Conservation (phyloP, 2,888 invertebrate genomes). For the Trichacis sp. region DNA sequence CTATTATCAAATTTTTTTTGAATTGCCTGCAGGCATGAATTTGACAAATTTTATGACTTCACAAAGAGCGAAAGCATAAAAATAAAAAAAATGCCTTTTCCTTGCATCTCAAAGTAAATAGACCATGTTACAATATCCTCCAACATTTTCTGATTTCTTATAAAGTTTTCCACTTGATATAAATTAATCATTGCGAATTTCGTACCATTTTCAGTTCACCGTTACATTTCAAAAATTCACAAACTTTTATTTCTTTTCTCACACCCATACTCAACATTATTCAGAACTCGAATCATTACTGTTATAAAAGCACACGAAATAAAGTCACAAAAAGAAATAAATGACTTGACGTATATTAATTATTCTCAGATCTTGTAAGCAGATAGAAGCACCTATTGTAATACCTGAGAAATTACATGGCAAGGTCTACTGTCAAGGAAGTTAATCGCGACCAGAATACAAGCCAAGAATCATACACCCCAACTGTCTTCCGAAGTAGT, state of each 20-base stretch:
- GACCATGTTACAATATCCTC: too few relatives aligned
- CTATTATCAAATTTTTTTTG: too few relatives aligned
- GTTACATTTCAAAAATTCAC: neutral
- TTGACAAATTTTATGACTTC: too few relatives aligned
- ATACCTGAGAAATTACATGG: conserved; percentile 40
- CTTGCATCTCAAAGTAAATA: too few relatives aligned
- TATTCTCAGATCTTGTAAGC: conserved; percentile 20
- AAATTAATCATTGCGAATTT: too few relatives aligned
- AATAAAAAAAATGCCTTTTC: too few relatives aligned
- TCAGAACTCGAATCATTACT: conserved; percentile 22
- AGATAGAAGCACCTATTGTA: conserved; percentile 41
- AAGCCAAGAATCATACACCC: conserved; percentile 27
- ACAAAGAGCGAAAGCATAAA: too few relatives aligned
- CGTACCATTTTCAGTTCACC: too few relatives aligned
- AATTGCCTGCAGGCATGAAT: too few relatives aligned
- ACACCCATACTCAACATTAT: conserved; percentile 11
- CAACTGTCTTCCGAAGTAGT: conserved; percentile 9
- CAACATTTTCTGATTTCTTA: too few relatives aligned
- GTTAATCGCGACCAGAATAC: conserved; percentile 42
- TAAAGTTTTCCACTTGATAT: too few relatives aligned
- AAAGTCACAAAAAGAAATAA: conserved; percentile 37
- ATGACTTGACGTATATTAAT: conserved; percentile 40
- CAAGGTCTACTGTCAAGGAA: conserved; percentile 46
- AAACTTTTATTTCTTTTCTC: neutral
- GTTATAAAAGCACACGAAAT: conserved; percentile 32